These are phyloP conservation scores for Nesospiza acunhae DNA, from an alignment of 2,113 vertebrate genomes.

Conservation along the genomic window DNA sequence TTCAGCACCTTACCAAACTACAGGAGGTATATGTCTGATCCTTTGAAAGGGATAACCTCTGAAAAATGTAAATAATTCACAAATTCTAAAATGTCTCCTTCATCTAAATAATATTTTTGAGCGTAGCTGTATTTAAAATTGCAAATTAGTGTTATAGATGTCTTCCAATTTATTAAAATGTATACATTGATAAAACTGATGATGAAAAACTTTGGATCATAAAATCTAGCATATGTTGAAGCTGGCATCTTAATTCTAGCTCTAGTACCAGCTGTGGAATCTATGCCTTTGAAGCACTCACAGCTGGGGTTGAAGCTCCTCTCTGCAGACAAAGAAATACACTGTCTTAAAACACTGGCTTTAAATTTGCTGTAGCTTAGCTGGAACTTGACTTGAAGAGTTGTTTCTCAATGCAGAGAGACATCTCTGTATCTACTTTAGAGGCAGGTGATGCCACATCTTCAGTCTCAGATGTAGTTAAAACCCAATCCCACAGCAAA, in stretches of 20 bases:
- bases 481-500: neutral
- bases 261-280: slow-evolving; percentile 37
- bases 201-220: slow-evolving; percentile 5
- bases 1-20: neutral
- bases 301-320: slow-evolving; percentile 32
- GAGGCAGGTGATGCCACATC: neutral
- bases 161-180: slow-evolving; percentile 32
- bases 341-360: slow-evolving; percentile 7
- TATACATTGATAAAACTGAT: neutral
- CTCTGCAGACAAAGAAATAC: slow-evolving; percentile 4
- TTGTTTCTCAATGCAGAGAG: neutral
- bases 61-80: slow-evolving; percentile 32
- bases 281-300: slow-evolving; percentile 44
- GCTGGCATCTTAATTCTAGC: slow-evolving; percentile 32
- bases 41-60: neutral
- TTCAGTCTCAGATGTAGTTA: neutral
- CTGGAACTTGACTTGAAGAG: slow-evolving; percentile 16
- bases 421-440: neutral
- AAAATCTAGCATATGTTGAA: neutral
- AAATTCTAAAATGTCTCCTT: neutral
- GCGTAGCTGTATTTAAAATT: neutral
- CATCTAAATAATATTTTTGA: neutral
- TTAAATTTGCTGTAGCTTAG: slow-evolving; percentile 18
- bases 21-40: neutral
- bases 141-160: neutral